Percentiles rank a stretch among this genome's conserved stretches.
These are phyloP conservation scores for Amphiura filiformis DNA, from an alignment of 35 echinoderm and acorn worm genomes.

Conservation along the genomic window DNA sequence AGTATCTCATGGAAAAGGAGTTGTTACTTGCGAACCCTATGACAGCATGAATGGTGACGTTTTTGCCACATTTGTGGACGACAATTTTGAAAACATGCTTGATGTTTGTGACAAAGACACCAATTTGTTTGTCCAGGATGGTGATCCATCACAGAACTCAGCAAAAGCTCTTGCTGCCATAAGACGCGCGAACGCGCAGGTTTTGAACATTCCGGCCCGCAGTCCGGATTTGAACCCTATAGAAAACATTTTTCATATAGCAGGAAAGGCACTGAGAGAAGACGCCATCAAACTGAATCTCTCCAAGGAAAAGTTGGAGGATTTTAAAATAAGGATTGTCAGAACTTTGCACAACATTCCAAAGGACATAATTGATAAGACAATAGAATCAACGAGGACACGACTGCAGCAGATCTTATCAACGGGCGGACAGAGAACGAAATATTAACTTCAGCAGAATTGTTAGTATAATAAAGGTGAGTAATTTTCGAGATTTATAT, in stretches of 20 bases:
- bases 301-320: conserved; percentile 23
- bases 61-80: conserved; percentile 29
- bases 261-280: conserved; percentile 10
- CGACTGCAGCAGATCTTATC: neutral
- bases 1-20: neutral
- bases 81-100: conserved; percentile 38
- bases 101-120: conserved; percentile 8
- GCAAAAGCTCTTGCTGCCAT: conserved; percentile 19
- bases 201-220: conserved; percentile 33
- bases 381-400: conserved; percentile 32
- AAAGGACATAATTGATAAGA: conserved; percentile 35
- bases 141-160: conserved; percentile 48
- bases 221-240: conserved; percentile 60
- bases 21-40: neutral
- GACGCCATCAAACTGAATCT: conserved; percentile 23
- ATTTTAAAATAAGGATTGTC: conserved; percentile 17
- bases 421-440: neutral
- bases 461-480: neutral
- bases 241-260: conserved; percentile 58
- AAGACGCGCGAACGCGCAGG: neutral
- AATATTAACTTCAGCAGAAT: neutral
- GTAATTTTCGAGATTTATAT: neutral
- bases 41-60: neutral
- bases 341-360: conserved; percentile 28
- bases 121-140: conserved; percentile 47